Evolutionary conservation across 1,140 invertebrate genomes (phyloP).

Genomic region (Micrasema longulum): DNA sequence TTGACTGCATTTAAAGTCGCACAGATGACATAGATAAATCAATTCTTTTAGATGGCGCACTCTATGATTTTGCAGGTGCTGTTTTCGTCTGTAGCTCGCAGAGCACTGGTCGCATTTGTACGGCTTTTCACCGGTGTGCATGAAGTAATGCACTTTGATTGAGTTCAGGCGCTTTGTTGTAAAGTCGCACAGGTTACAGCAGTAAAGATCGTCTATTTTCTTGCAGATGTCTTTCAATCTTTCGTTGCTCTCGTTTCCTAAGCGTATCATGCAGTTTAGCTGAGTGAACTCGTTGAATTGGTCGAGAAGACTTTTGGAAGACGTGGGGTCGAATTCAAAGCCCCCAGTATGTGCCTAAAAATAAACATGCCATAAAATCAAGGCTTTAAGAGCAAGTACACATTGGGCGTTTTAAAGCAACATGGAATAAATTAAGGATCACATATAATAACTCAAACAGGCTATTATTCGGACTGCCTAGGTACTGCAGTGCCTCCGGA

Average conservation of each 20-base stretch:
- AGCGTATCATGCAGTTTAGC: not conserved
- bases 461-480: too few relatives aligned
- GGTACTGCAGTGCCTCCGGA: too few relatives aligned
- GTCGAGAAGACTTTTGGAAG: constrained; percentile 4
- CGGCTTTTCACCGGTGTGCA: constrained; percentile 11
- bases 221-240: constrained; percentile 18
- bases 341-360: constrained; percentile 7
- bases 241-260: not conserved
- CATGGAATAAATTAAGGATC: too few relatives aligned
- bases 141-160: constrained; percentile 13
- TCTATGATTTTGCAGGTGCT: constrained; percentile 2
- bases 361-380: too few relatives aligned
- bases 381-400: too few relatives aligned
- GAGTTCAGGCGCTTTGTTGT: not conserved
- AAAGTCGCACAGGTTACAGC: constrained; percentile 9
- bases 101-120: constrained; percentile 19
- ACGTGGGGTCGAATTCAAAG: not conserved
- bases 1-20: constrained; percentile 1
- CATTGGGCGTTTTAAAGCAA: too few relatives aligned
- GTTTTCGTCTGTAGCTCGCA: constrained; percentile 16
- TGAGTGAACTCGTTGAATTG: constrained; percentile 23
- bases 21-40: constrained; percentile 14
- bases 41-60: not conserved
- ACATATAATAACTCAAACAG: too few relatives aligned
- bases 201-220: constrained; percentile 4